Base-by-base conservation (phyloP, 2,113 vertebrate genomes). In the Elephantulus edwardii region DNA sequence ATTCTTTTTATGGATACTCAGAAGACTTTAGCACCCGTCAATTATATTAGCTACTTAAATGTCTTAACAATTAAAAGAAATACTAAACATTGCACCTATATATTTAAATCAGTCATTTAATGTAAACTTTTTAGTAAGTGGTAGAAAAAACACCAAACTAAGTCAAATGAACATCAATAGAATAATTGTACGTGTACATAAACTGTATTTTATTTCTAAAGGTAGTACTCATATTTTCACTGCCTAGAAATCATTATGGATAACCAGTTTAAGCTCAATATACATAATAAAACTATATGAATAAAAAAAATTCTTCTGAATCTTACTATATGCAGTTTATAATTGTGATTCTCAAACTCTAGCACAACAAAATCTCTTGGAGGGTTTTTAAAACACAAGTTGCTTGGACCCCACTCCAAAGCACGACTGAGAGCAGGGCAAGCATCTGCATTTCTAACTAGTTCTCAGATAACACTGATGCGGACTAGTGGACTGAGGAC, bases 61-160 rank as follows among this genome's bases (percentile, higher is more conserved):
- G 6, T 80, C 70, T 38, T 54, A 94, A 91, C 17, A 56, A 89
- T 83, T 71, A 88, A 95, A 96, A 95, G 83, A 96, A 96, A 93
- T 66, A 83, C 20, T 89, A 28, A 93, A 93, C 88, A 96, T 64
- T 92, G 90, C 81, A 91, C 88, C 64, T 50, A 88, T 89, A 74
- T 91, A 86, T 71, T 93, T 86, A 81, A 92, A 91, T 56, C 85
- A 92, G 88, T 90, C 81, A 91, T 88, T 95, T 95, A 93, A 94
- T 93, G 94, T 95, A 91, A 96, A 96, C 92, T 19, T 78, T 80
- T 82, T 56, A 64, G 90, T 0, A 46, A 56, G 72, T 92, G 14
- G 54, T 76, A 92, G 87, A 44, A 90, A 90, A 93, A 93, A 94
- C 88, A 79, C 62, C 76, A 92, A 92, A 91, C 75, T 85, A 95